Percentiles rank a stretch among this genome's conserved stretches.
Conservation (phyloP, 2,888 invertebrate genomes). For the Leptinotarsa rubiginosa region DNA sequence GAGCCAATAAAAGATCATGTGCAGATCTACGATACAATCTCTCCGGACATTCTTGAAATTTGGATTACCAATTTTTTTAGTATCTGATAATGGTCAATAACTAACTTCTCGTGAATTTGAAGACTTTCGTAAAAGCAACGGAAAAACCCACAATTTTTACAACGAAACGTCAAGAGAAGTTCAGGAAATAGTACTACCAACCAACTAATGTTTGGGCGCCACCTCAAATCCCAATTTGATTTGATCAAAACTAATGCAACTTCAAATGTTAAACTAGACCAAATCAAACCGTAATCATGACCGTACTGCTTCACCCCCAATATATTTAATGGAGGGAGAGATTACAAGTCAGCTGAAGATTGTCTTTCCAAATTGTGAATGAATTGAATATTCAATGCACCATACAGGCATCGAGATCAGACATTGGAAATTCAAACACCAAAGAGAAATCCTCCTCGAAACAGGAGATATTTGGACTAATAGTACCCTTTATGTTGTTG, state of each 20-base stretch:
- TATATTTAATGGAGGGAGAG: too few species aligned
- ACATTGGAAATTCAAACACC: too few species aligned
- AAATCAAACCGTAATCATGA: not conserved
- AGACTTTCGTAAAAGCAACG: conserved; percentile 29
- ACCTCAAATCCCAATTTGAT: conserved; percentile 9
- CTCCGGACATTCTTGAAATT: conserved; percentile 43
- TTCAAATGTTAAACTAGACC: conserved; percentile 5
- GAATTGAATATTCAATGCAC: too few species aligned
- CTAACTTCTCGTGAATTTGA: conserved; percentile 50
- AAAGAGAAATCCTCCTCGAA: too few species aligned
- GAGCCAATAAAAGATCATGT: conserved; percentile 40
- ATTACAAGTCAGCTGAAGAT: too few species aligned
- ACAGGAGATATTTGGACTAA: too few species aligned
- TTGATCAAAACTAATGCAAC: conserved; percentile 13
- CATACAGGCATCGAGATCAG: too few species aligned
- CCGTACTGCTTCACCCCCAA: too few species aligned
- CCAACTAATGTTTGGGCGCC: conserved; percentile 23
- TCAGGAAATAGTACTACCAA: conserved; percentile 20
- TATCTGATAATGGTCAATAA: conserved; percentile 53
- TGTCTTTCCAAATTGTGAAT: too few species aligned
- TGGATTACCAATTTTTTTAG: conserved; percentile 51
- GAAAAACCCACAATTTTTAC: conserved; percentile 20
- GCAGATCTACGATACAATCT: conserved; percentile 38
- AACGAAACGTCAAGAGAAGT: conserved; percentile 12
- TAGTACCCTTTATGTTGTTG: too few species aligned